These are phyloP conservation scores for Diachrysia chrysitis DNA, from an alignment of 2,888 invertebrate species.

Conservation along the genomic window DNA sequence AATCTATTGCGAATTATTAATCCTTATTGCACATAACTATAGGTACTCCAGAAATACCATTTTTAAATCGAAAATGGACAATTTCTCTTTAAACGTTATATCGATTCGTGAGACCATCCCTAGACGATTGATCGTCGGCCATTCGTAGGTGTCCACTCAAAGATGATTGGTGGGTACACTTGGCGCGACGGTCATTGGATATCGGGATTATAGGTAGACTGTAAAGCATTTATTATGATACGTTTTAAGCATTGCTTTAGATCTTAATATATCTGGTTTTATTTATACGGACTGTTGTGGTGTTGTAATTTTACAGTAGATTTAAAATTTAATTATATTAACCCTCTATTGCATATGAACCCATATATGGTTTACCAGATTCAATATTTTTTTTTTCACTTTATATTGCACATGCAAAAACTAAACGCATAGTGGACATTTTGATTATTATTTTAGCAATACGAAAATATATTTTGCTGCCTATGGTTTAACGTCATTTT, in stretches of 20 bases:
- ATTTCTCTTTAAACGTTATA: not conserved
- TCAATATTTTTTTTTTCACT: too few relatives aligned
- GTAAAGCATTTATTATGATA: not conserved
- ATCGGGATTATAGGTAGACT: not conserved
- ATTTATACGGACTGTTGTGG: not conserved
- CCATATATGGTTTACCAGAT: too few relatives aligned
- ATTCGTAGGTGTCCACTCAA: constrained; percentile 42
- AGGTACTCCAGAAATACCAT: not conserved
- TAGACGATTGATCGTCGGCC: constrained; percentile 16
- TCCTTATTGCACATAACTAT: not conserved
- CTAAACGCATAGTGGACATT: too few relatives aligned
- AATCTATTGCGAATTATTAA: not conserved
- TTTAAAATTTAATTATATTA: not conserved
- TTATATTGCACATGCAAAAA: too few relatives aligned
- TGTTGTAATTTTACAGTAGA: not conserved
- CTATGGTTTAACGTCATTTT: too few relatives aligned
- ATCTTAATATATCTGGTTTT: not conserved
- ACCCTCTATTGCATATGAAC: too few relatives aligned
- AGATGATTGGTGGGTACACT: constrained; percentile 28
- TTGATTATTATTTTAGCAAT: too few relatives aligned
- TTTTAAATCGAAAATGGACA: not conserved
- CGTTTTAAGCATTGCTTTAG: not conserved
- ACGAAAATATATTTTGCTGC: too few relatives aligned
- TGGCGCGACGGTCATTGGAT: constrained; percentile 14
- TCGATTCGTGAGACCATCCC: constrained; percentile 8